These are phyloP conservation scores for Chaenocephalus aceratus DNA, from an alignment of 2,113 vertebrate species.

Conservation along the genomic window DNA sequence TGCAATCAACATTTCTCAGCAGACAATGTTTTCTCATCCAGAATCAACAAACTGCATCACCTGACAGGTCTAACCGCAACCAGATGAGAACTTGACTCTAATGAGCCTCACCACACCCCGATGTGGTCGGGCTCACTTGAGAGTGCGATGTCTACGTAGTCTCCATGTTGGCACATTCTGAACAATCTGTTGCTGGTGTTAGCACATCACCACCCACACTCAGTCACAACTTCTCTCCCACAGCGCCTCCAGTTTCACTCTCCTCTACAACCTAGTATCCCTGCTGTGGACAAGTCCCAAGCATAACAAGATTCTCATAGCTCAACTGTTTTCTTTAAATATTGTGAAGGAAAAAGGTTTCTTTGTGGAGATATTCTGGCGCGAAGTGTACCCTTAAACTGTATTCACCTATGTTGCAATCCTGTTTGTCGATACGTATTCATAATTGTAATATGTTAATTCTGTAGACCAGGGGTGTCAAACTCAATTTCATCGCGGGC, in stretches of 20 bases:
- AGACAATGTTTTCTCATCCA: background rate
- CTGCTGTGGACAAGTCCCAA: slow-evolving; percentile 9
- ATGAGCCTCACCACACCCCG: background rate
- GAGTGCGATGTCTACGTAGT: background rate
- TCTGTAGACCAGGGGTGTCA: background rate
- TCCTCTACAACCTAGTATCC: slow-evolving; percentile 13
- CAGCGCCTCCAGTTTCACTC: slow-evolving; percentile 10
- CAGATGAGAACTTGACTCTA: slow-evolving; percentile 6
- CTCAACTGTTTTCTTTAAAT: slow-evolving; percentile 13
- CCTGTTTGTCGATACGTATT: too few relatives aligned
- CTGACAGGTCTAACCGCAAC: background rate
- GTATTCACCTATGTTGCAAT: background rate
- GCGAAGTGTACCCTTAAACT: slow-evolving; percentile 22
- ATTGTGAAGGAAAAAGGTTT: background rate
- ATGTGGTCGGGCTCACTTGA: background rate
- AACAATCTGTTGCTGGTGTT: slow-evolving; percentile 28
- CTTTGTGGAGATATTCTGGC: too few relatives aligned
- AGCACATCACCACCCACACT: slow-evolving; percentile 39
- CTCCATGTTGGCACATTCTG: background rate
- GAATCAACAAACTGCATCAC: background rate
- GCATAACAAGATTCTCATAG: background rate
- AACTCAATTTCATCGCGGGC: too few relatives aligned
- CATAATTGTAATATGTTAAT: background rate
- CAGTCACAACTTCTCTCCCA: slow-evolving; percentile 22
- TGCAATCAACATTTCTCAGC: background rate